Evolutionary conservation across 2,797 vertebrate species (phyloP).

Genomic region (Sarcophilus harrisii): DNA sequence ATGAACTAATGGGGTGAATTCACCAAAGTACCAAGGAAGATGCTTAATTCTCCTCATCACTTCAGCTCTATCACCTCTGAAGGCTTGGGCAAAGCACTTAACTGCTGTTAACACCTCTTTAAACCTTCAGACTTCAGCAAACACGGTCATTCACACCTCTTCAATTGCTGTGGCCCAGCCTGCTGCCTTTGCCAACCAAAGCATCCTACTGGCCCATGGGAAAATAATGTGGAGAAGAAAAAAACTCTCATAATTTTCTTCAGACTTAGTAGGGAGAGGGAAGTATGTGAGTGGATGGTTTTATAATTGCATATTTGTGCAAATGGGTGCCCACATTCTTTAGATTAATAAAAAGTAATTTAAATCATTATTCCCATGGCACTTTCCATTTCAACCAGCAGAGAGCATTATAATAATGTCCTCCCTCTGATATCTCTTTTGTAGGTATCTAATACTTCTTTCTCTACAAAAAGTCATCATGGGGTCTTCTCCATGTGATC

Average conservation of each 20-base stretch:
- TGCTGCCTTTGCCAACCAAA: not conserved
- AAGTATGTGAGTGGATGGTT: not conserved
- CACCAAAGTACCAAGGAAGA: not conserved
- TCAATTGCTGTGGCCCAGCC: not conserved
- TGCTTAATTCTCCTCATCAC: not conserved
- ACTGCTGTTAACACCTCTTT: not conserved
- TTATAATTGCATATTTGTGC: slow-evolving; percentile 13
- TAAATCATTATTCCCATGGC: not conserved
- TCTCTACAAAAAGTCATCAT: not conserved
- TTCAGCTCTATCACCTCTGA: not conserved
- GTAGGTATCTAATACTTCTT: not conserved
- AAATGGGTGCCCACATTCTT: not conserved
- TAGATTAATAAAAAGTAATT: not conserved
- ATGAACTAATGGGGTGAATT: not conserved
- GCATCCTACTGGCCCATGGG: not conserved
- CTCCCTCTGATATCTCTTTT: not conserved
- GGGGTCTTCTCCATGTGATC: not conserved
- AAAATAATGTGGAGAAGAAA: slow-evolving; percentile 3
- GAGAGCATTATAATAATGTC: not conserved
- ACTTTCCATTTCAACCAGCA: not conserved
- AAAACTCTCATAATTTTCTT: not conserved
- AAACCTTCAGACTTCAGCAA: not conserved
- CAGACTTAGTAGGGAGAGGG: not conserved
- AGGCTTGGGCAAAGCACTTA: not conserved
- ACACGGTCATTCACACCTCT: not conserved